Percentiles rank a stretch among this genome's conserved stretches.
These are phyloP conservation scores for Altica lythri DNA, from an alignment of 2,888 invertebrate genomes.

Conservation along the genomic window DNA sequence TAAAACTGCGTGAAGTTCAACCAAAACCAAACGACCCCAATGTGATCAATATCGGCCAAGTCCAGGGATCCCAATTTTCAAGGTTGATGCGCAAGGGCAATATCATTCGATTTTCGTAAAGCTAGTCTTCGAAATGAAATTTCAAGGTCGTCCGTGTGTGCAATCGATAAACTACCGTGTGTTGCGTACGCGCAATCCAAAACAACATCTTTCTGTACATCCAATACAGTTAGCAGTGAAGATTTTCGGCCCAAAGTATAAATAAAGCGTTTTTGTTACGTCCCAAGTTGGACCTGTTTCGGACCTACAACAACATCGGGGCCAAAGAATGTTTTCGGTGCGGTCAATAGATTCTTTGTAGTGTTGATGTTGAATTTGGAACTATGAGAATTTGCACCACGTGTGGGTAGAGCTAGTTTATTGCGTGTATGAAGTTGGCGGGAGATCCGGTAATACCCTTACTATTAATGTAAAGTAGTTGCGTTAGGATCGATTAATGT, in stretches of 20 bases:
- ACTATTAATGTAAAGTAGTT: no score
- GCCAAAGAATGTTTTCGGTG: no score
- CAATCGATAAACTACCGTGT: conserved; percentile 43
- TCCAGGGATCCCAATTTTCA: conserved; percentile 41
- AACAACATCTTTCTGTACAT: background rate
- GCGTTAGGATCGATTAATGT: no score
- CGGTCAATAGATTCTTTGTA: no score
- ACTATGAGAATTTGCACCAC: background rate
- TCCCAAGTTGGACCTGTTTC: background rate
- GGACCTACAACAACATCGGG: background rate
- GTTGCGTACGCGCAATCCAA: conserved; percentile 22
- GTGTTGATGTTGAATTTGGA: background rate
- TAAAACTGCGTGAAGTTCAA: no score
- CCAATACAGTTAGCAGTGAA: no score
- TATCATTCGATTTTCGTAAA: conserved; percentile 42
- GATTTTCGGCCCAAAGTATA: conserved; percentile 16
- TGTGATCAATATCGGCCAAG: conserved; percentile 9
- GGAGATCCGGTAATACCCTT: conserved; percentile 17
- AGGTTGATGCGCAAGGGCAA: conserved; percentile 53
- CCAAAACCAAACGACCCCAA: conserved; percentile 6
- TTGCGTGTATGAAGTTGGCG: conserved; percentile 19
- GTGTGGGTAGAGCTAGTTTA: conserved; percentile 9
- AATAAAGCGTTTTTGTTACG: conserved; percentile 9
- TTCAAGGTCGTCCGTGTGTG: conserved; percentile 49
- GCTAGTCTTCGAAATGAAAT: conserved; percentile 42